Base-by-base conservation (phyloP, 2,113 vertebrate genomes). In the Laterallus jamaicensis region DNA sequence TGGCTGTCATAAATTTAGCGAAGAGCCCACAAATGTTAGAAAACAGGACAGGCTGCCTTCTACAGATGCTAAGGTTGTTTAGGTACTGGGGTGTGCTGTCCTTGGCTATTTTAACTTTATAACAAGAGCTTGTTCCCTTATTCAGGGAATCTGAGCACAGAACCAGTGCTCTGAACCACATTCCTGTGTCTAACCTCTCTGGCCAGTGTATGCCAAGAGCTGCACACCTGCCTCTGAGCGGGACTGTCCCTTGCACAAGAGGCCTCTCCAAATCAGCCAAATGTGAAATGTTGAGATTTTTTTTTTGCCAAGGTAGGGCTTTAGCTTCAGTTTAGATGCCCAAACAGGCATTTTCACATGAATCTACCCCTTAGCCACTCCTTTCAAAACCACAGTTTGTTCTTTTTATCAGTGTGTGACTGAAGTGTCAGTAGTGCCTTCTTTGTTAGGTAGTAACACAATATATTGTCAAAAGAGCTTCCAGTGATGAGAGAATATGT, bases 351-450 rank as follows among this genome's bases (percentile, higher is more conserved):
- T 29, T n/a, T 80, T 15, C 28, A 68, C n/a, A 26, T 40, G 59
- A 73, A 37, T 56, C 12, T 68, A 73, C 8, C 15, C 8, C n/a
- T 11, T 59, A 55, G 49, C 22, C 15, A 58, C 29, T 77, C 80
- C 29, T 58, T 63, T 73, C 0, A 0, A 49, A 89, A 35, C n/a
- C 17, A 39, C 20, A 66, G 54, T 5, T 73, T 68, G 42, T 28
- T 70, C 11, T 64, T 40, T 60, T 50, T 40, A 87, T 55, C 64
- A 81, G 29, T 1, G 3, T 35, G 42, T 19, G 6, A 73, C 64
- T 19, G 7, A 73, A 81, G 31, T 5, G 4, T 32, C 73, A 59
- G 8, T 32, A 58, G 4, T 35, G 15, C 15, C 21, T 25, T 55
- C 18, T 79, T 47, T 39, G 10, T 24, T n/a, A 54, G 25, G 14